Base-by-base conservation (phyloP, 2,113 vertebrate genomes). In the Trichomycterus rosablanca region DNA sequence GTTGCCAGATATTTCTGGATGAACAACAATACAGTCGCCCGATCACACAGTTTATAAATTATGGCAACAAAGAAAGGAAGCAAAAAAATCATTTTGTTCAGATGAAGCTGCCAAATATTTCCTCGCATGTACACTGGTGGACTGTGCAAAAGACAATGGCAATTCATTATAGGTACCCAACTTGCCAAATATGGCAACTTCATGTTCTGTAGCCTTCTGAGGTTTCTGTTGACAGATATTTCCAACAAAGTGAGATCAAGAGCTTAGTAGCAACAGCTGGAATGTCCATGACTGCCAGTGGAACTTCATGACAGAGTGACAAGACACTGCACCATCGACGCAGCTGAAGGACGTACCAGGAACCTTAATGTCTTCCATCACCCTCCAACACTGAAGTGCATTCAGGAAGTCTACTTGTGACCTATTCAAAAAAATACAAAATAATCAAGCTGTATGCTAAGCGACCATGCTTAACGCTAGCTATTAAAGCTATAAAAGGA, bases 341-440 rank as follows among this genome's bases (percentile, higher is more conserved):
- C 32, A 35, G 32, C 22, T 55, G 32, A 14, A 22, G 35, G 59
- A 52, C 12, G 8, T 52, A 51, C 37, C 48, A 20, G 5, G 11
- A 37, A 40, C 24, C 58, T 26, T 26, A 10, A 9, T 2, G 30
- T 60, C 10, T 18, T 56, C 18, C 16, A 18, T 42, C 2, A 15
- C 52, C 34, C 30, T 61, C 30, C 24, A 43, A 34, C 28, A 22
- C 28, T 5, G 10, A 26, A 24, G 28, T 43, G 7, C 40, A 45
- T 22, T 50, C 24, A 9, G 18, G 14, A 32, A 4, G 12, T 48
- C 22, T 57, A 71, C 15, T 61, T 45, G 51, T 50, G 63, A 11
- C 68, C 68, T 71, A 63, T 55, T 66, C 1, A 14, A 32, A 44
- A 5, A 19, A 19, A 35, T 20, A 4, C 15, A 55, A 22, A 9